A percentile compares a stretch with the other conserved stretches of the same genome.
Evolutionary conservation across 2,113 vertebrate genomes (phyloP).

Genomic region (Laticauda colubrina): DNA sequence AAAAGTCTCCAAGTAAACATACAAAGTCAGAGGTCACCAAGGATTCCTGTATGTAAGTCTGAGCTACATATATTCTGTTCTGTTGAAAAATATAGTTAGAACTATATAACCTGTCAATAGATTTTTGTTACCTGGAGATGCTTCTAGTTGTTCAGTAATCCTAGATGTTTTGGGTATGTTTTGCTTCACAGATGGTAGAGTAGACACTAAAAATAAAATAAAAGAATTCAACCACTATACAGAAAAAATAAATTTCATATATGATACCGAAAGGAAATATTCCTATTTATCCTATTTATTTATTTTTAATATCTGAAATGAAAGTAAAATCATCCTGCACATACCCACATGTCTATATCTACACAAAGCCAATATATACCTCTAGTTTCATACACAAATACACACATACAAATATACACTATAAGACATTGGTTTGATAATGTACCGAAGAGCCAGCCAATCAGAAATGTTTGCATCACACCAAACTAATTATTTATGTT

Average conservation of each 20-base stretch:
- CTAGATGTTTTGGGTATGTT: conserved; percentile 46
- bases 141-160: conserved; percentile 46
- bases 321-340: background rate
- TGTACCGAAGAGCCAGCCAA: background rate
- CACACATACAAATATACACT: background rate
- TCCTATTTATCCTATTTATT: background rate
- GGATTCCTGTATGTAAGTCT: background rate
- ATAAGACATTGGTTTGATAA: background rate
- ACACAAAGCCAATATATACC: background rate
- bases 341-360: background rate
- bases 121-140: conserved; percentile 48
- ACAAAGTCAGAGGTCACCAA: background rate
- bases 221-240: conserved; percentile 13
- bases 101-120: background rate
- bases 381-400: background rate
- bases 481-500: background rate
- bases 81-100: background rate
- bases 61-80: background rate
- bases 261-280: background rate
- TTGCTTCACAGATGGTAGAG: conserved; percentile 41
- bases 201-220: conserved; percentile 55
- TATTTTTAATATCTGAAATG: background rate
- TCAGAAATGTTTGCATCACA: background rate
- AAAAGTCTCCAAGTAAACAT: background rate
- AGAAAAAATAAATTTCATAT: background rate